phyloP scores from a whole-genome alignment of 2,113 vertebrate genomes.

The Motacilla alba region DNA sequence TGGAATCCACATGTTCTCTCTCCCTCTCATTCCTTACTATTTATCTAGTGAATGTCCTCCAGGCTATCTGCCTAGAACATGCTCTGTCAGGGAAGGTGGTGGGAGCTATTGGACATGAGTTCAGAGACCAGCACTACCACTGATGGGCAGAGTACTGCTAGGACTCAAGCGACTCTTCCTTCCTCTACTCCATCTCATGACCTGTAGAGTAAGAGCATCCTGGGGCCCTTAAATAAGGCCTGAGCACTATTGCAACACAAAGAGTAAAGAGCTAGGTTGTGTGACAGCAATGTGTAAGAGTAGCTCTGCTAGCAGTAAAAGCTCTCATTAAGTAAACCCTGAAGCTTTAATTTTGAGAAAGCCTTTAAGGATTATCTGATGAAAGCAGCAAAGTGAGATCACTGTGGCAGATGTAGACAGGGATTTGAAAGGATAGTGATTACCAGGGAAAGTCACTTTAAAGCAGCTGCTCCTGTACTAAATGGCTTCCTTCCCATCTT shows the following conservation, averaged over 20 bases:
- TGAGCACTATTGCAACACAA: background rate
- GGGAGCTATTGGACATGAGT: background rate
- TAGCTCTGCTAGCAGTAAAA: background rate
- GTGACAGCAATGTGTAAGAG: background rate
- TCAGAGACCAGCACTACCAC: background rate
- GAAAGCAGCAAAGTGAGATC: constrained; percentile 27
- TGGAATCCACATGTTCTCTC: background rate
- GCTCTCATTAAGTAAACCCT: constrained; percentile 10
- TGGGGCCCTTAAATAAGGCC: background rate
- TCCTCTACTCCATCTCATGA: background rate
- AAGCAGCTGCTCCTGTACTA: constrained; percentile 47
- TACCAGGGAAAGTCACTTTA: constrained; percentile 26
- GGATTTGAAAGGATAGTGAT: constrained; percentile 57
- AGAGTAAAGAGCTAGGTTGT: background rate
- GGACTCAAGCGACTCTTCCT: background rate
- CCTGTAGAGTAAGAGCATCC: background rate
- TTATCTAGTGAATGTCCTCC: background rate
- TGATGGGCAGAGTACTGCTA: background rate
- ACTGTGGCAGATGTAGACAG: constrained; percentile 43
- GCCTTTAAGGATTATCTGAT: constrained; percentile 49
- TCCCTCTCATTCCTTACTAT: background rate
- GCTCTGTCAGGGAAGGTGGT: background rate
- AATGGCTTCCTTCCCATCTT: constrained; percentile 54
- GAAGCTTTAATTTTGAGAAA: constrained; percentile 52
- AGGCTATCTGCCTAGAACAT: background rate